Evolutionary conservation across 2,797 vertebrate genomes (phyloP), one percentile per base, ranked within the genome.

Genomic region (Pagetopsis macropterus): DNA sequence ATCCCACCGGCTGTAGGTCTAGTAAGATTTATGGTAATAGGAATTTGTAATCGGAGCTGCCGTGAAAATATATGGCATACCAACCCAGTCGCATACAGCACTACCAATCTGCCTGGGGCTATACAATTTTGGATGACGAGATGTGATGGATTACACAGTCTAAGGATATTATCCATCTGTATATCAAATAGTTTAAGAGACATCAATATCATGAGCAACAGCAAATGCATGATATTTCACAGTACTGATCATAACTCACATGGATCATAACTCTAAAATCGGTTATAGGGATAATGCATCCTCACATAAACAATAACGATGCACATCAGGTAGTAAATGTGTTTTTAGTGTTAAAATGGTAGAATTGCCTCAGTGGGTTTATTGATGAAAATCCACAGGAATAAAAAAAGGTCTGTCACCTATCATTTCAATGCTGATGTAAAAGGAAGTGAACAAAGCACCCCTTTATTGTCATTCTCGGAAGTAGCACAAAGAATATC

Each of bases 61-160:
- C 19, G 7, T 41, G 21, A 65, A 15, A 83, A 66, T 80, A 82
- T 80, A 85, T 74, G 80, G 65, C n/a, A 21, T 37, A n/a, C 33
- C 33, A 37, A 37, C 33, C 8, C 33, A 37, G 33, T 7, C 1
- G 33, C 33, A 37, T 37, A 37, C 33, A 7, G 4, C 4, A 27
- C 6, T 37, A 37, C 79, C 48, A 70, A 9, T 72, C 58, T 64
- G 31, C 63, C 73, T 19, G 54, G 63, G 19, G 41, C 45, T 58
- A 54, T 63, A 51, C 41, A 66, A 43, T 5, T 72, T 73, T 61
- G 41, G 62, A 65, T 73, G 65, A 76, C 64, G 37, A 79, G 65
- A 71, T 75, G 41, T 78, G 63, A 72, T 58, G 72, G 69, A 87
- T 90, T 65, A 78, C 37, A 64, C 57, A 75, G 46, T 68, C 52